These are phyloP conservation scores for Bombus confusus DNA, from an alignment of 1,140 invertebrate species.

Conservation along the genomic window DNA sequence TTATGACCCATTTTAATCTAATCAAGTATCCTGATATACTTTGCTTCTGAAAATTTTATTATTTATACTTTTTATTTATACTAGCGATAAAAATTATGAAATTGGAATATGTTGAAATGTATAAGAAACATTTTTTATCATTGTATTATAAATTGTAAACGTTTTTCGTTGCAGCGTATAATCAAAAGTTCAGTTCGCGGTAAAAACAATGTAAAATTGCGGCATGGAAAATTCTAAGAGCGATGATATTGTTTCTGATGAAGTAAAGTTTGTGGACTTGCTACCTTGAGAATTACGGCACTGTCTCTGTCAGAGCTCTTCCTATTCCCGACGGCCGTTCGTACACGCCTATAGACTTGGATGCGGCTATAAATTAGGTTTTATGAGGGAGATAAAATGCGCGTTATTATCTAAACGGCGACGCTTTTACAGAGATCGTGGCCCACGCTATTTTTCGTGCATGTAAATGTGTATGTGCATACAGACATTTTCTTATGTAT, in stretches of 20 bases:
- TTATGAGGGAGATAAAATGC: slow-evolving; percentile 83
- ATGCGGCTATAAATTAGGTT: slow-evolving; percentile 82
- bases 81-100: no score
- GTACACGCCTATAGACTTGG: slow-evolving; percentile 75
- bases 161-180: no score
- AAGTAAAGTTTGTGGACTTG: slow-evolving; percentile 22
- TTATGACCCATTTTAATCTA: no score
- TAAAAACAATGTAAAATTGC: no score
- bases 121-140: no score
- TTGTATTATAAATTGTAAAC: no score
- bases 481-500: neutral
- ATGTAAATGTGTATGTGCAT: neutral
- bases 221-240: no score
- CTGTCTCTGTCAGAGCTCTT: slow-evolving; percentile 60
- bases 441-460: slow-evolving; percentile 73
- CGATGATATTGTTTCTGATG: neutral
- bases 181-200: no score
- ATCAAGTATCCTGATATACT: no score
- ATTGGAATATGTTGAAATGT: no score
- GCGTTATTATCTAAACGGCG: slow-evolving; percentile 83
- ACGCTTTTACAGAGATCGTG: slow-evolving; percentile 80
- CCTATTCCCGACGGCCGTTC: slow-evolving; percentile 63
- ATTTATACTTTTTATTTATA: no score
- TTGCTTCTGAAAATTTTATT: no score
- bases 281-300: slow-evolving; percentile 59